phyloP scores from a whole-genome alignment of 1,140 invertebrate genomes.

The Diploscapter pachys region DNA sequence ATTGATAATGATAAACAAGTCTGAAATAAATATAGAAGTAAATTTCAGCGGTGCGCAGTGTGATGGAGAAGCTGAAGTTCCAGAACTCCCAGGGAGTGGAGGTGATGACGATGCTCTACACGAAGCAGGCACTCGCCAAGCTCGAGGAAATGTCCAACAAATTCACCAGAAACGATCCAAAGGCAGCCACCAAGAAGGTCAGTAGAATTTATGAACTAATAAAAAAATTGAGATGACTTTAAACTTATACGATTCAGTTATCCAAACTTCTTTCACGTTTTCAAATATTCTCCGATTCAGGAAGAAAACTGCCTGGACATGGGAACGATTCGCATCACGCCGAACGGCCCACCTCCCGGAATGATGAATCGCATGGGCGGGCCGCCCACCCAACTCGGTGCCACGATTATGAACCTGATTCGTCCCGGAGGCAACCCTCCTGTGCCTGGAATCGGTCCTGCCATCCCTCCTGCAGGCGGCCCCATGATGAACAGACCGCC shows the following conservation, averaged over 20 bases:
- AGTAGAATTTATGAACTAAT: too few species aligned
- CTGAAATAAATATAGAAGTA: too few species aligned
- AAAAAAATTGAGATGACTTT: too few species aligned
- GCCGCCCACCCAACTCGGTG: conserved; percentile 49
- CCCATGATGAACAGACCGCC: conserved; percentile 78
- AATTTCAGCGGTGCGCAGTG: conserved; percentile 70
- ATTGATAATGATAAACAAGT: too few species aligned
- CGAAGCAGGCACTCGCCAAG: conserved; percentile 78
- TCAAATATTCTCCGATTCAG: conserved; percentile 26
- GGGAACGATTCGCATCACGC: conserved; percentile 50
- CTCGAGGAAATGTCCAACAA: conserved; percentile 63
- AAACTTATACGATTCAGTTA: too few species aligned
- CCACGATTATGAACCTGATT: too few species aligned
- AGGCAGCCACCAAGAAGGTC: conserved; percentile 77
- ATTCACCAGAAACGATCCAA: conserved; percentile 58
- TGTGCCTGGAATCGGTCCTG: too few species aligned
- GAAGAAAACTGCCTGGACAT: conserved; percentile 47
- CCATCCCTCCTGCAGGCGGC: conserved; percentile 63
- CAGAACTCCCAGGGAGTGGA: conserved; percentile 84
- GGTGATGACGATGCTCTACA: conserved; percentile 88
- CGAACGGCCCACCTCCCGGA: conserved; percentile 62
- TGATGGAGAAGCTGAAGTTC: conserved; percentile 86
- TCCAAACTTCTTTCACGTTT: too few species aligned
- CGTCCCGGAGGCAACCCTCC: too few species aligned
- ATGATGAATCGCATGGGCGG: conserved; percentile 60